A percentile compares a stretch with the other conserved stretches of the same genome.
Evolutionary conservation across 1,140 invertebrate species (phyloP).

Genomic region (Aphelenchoides avenae): DNA sequence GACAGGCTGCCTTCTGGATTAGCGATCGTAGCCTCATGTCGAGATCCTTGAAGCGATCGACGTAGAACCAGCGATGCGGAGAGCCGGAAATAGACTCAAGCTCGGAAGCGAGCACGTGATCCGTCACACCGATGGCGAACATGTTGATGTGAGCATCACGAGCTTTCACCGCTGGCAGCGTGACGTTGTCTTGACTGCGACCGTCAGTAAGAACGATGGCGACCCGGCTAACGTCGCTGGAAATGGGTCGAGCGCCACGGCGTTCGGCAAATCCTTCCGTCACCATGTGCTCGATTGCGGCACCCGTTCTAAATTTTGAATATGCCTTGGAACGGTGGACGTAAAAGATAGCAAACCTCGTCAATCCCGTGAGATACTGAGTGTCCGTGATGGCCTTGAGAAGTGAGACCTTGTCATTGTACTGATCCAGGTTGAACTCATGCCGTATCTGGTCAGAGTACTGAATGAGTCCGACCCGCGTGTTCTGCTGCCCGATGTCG

Average conservation of each 20-base stretch:
- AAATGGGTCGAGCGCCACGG: constrained; percentile 51
- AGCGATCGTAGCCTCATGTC: constrained; percentile 56
- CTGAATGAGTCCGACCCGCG: constrained; percentile 56
- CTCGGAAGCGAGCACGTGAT: constrained; percentile 57
- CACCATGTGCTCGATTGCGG: constrained; percentile 59
- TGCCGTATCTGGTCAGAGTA: constrained; percentile 58
- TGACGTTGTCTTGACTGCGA: constrained; percentile 58
- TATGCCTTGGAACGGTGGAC: too few relatives aligned
- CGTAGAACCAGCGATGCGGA: constrained; percentile 59
- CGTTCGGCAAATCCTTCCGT: constrained; percentile 56
- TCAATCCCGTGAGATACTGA: constrained; percentile 56
- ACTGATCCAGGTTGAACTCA: constrained; percentile 56
- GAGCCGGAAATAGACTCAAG: constrained; percentile 57
- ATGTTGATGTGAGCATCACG: constrained; percentile 52
- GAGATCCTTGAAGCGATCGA: constrained; percentile 59
- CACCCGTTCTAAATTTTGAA: constrained; percentile 45
- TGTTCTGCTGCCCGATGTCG: constrained; percentile 56
- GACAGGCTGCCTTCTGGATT: constrained; percentile 58
- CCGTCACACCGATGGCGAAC: constrained; percentile 58
- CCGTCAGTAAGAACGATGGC: constrained; percentile 59
- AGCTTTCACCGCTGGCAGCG: constrained; percentile 52
- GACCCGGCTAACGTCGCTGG: constrained; percentile 50
- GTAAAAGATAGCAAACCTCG: constrained; percentile 34
- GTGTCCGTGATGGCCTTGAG: constrained; percentile 53
- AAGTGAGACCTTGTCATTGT: constrained; percentile 48